phyloP scores from a whole-genome alignment of 2,113 vertebrate genomes.

The Formicarius rufipectus region DNA sequence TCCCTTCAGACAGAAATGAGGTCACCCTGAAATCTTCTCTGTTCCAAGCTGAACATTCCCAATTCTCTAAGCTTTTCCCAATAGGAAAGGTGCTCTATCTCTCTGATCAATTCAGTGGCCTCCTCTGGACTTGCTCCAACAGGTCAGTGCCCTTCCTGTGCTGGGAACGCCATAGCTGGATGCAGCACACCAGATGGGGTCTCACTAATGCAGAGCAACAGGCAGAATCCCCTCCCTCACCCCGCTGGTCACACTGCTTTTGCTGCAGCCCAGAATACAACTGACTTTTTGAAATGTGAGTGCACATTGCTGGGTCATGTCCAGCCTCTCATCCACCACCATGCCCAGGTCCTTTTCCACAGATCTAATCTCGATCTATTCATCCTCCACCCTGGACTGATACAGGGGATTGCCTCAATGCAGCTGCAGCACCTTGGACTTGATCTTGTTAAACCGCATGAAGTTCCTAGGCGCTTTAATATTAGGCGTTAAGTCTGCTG shows the following conservation, averaged over 20 bases:
- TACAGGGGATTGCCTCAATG: accelerated
- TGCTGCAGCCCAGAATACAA: neutral
- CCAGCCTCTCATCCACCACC: neutral
- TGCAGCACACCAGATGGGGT: neutral
- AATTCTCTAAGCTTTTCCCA: neutral
- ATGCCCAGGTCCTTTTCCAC: neutral
- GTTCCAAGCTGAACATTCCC: neutral
- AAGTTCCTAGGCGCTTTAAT: too few species aligned
- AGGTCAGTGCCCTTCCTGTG: accelerated
- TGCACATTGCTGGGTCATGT: neutral
- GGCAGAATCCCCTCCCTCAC: neutral
- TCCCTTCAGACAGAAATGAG: neutral
- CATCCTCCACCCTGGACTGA: accelerated
- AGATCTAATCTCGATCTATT: neutral
- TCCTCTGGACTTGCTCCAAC: neutral
- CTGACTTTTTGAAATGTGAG: neutral
- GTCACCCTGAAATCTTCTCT: neutral
- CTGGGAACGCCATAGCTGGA: neutral
- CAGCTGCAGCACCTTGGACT: neutral
- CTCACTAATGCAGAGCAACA: neutral
- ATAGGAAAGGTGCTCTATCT: neutral
- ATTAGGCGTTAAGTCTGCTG: accelerated
- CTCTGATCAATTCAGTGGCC: too few species aligned
- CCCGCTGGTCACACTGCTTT: neutral
- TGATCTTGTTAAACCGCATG: neutral